Base-by-base conservation (phyloP, 2,797 vertebrate species). In the Perdix hodgsoniae region DNA sequence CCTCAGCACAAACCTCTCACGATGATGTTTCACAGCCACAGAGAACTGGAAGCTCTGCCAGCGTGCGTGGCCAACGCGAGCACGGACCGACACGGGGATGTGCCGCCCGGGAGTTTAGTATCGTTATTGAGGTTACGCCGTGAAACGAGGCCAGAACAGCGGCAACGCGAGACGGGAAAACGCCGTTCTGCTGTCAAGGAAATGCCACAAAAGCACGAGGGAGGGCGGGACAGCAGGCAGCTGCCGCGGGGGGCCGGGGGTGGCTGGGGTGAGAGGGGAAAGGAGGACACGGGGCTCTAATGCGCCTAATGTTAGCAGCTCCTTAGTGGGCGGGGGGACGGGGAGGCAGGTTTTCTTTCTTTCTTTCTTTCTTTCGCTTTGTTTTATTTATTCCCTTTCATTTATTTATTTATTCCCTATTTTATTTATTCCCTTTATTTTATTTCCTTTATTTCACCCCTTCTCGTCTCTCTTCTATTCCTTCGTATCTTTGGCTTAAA, bases 151-250 rank as follows among this genome's bases (percentile, higher is more conserved):
- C 80, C 92, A 91, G 79, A 49, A 63, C 21, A 31, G 26, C 5
- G 49, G 40, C 76, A n/a, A 23, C 4, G 40, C 63, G 16, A 57
- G 72, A 8, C 11, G 22, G 67, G 50, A 54, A 64, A 93, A n/a
- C 0, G 70, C 74, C 12, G 63, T 17, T 94, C 67, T 91, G 93
- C 91, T 95, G 44, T 93, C 92, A 94, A 96, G 81, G 86, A 92
- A 93, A 90, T 81, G 91, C 87, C 82, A n/a, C 54, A 40, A 40
- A 73, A 77, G 83, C 92, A 26, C 56, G 70, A 47, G 12, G 22
- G 54, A 74, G 60, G 13, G 49, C 44, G 5, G 0, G 61, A 8
- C 61, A 56, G 40, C 22, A 2, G 72, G 23, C 2, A 2, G 10
- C 50, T 5, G 71, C 63, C 37, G 11, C 49, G 26, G 26, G 49